phyloP scores from a whole-genome alignment of 2,888 invertebrate genomes.

The Malacosoma neustria region DNA sequence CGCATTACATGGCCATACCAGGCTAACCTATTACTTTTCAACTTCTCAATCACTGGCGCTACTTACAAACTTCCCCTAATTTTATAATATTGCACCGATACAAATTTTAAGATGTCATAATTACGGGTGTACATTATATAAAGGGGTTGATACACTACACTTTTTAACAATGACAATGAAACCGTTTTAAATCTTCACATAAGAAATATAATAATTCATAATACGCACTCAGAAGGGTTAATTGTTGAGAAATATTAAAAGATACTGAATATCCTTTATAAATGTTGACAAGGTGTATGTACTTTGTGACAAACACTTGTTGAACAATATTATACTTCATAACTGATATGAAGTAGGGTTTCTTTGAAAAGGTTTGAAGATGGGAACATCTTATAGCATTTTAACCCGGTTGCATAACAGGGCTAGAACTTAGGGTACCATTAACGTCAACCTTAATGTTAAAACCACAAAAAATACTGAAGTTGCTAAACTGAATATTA shows the following conservation, averaged over 20 bases:
- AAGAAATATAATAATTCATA: neutral
- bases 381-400: too few relatives aligned
- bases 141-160: neutral
- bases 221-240: neutral
- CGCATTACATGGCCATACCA: too few relatives aligned
- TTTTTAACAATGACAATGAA: neutral
- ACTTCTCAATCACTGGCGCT: too few relatives aligned
- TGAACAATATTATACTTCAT: neutral
- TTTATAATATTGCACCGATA: too few relatives aligned
- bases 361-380: neutral
- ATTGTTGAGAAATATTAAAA: neutral
- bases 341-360: neutral
- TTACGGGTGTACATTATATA: neutral
- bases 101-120: neutral
- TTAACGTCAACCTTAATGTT: too few relatives aligned
- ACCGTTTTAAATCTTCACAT: neutral
- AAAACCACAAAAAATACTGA: too few relatives aligned
- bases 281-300: neutral
- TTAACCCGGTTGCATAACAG: too few relatives aligned
- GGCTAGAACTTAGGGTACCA: too few relatives aligned
- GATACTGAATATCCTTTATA: neutral
- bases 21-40: too few relatives aligned
- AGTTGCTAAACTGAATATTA: too few relatives aligned
- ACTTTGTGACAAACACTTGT: neutral
- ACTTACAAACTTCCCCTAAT: too few relatives aligned